Conservation (phyloP, 37 sponge, comb jelly and placozoan genomes). For the Dysidea cf. avara region DNA sequence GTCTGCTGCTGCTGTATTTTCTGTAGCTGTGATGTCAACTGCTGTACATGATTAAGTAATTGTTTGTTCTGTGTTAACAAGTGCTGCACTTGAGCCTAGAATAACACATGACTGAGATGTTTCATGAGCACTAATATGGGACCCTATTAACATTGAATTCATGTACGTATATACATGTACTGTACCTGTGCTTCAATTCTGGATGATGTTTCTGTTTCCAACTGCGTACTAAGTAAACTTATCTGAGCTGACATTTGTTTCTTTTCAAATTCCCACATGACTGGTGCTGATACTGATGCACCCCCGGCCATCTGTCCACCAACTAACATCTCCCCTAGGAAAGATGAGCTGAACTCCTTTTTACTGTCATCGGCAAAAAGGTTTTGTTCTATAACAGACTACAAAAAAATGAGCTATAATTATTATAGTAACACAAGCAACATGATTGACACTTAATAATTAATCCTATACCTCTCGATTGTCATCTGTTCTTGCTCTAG, state of each 20-base stretch:
- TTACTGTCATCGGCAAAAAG: slow-evolving; percentile 15
- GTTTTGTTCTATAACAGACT: not conserved
- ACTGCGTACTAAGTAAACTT: slow-evolving; percentile 53
- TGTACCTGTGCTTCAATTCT: slow-evolving; percentile 80
- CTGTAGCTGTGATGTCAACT: slow-evolving; percentile 65
- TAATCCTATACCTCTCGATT: not conserved
- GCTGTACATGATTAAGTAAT: slow-evolving; percentile 73
- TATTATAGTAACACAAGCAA: too few species aligned
- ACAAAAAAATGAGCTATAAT: too few species aligned
- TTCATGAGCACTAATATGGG: not conserved
- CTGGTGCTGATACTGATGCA: too few species aligned
- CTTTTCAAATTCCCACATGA: slow-evolving; percentile 15
- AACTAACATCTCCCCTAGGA: not conserved
- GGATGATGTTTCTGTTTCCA: slow-evolving; percentile 60
- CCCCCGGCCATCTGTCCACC: not conserved
- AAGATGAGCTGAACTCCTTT: not conserved
- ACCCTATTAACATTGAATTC: not conserved
- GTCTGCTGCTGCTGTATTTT: slow-evolving; percentile 39
- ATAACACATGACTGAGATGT: not conserved
- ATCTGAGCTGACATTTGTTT: slow-evolving; percentile 42
- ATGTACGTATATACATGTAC: not conserved
- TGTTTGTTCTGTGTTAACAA: slow-evolving; percentile 82
- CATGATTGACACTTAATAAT: too few species aligned
- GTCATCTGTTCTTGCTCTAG: not conserved
- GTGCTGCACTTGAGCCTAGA: slow-evolving; percentile 71